Conservation (phyloP, 2,797 vertebrate genomes). For the Oreonectes daqikongensis region DNA sequence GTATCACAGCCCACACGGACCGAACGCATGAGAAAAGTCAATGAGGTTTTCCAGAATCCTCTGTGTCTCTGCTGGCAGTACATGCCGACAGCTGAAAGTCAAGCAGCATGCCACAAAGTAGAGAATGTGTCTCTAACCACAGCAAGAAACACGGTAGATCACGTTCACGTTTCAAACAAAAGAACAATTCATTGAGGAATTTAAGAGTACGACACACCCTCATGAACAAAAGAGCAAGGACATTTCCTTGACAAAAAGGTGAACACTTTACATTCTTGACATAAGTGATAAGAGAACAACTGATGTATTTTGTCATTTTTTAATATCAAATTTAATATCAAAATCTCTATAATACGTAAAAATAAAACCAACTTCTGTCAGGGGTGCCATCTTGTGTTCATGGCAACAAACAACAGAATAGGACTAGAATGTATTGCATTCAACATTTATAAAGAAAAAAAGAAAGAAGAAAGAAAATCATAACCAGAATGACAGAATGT, state of each 20-base stretch:
- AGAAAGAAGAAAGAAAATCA: no score
- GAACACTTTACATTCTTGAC: not conserved
- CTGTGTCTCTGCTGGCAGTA: not conserved
- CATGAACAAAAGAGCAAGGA: not conserved
- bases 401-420: conserved; percentile 9
- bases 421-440: not conserved
- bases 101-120: not conserved
- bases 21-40: not conserved
- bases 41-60: not conserved
- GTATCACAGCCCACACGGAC: not conserved
- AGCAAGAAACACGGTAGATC: not conserved
- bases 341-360: no score
- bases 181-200: not conserved
- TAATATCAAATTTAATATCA: no score
- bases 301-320: no score
- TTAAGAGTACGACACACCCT: not conserved
- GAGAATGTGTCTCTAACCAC: not conserved
- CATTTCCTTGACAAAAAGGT: not conserved
- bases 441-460: not conserved
- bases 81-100: not conserved
- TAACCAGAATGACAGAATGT: not conserved
- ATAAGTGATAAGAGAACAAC: not conserved
- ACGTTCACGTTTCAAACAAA: conserved; percentile 8
- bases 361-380: no score
- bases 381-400: conserved; percentile 49